Base-by-base conservation (phyloP, 1,140 invertebrate genomes). In the Adoxophyes honmai region DNA sequence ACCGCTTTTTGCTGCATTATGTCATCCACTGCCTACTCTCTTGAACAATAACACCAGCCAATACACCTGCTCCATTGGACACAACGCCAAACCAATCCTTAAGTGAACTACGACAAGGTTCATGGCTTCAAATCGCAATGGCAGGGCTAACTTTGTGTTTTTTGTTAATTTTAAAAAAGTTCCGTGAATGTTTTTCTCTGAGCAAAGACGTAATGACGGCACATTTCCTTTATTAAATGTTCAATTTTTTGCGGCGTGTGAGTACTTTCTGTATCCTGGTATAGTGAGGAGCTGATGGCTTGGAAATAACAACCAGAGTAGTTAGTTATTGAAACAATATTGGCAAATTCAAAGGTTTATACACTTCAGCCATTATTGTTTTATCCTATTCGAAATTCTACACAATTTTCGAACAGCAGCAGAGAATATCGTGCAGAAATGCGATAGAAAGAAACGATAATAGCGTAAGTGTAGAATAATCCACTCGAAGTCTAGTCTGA, bases 1-100 rank as follows among this genome's bases (percentile, higher is more conserved):
- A 55, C 62, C 42, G 52, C 62, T 71, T 73, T 74, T 71, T 74
- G 66, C 56, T 34, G 56, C 66, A 63, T 74, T 74, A 74, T 74
- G 69, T 74, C 72, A 74, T 63, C 59, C 54, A 42, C 37, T 59
- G 53, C 56, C 38, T 63, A 53, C 44, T 59, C 44, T 57, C 14
- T 35, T 44, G 14, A 42, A 44, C 48, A 54, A 42, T 39, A 21
- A 38, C 10, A 18, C 16, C 53, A 38, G 13, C 16, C 5, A 21
- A 16, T 16, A 10, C 34, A 16, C 34, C 13, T 13, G 5, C 2
- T 6, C 10, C 10, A n/a, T n/a, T n/a, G n/a, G 34, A 42, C 1
- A 9, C 11, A 21, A n/a, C 13, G 2, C 39, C 1, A 58, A 58
- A 11, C 34, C 21, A 0, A 48, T 39, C 60, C n/a, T 52, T 58